phyloP scores from a whole-genome alignment of 2,113 vertebrate genomes.

The Malurus melanocephalus region DNA sequence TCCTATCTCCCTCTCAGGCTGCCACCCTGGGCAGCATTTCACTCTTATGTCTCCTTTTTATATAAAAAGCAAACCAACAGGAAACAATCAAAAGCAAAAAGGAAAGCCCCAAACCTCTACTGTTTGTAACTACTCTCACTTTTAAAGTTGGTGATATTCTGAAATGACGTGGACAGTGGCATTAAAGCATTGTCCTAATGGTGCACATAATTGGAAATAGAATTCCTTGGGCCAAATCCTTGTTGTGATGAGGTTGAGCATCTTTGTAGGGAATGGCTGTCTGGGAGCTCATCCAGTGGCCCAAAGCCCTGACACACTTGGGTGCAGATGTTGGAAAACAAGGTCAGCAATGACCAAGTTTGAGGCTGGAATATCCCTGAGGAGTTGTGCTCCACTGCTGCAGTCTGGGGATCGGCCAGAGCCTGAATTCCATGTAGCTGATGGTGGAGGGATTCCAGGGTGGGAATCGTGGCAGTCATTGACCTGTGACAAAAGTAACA shows the following conservation, averaged over 20 bases:
- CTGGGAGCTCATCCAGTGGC: neutral
- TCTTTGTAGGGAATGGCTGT: neutral
- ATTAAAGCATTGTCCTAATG: constrained; percentile 15
- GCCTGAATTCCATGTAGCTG: neutral
- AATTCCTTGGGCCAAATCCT: neutral
- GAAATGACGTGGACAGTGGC: constrained; percentile 1
- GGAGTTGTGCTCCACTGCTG: neutral
- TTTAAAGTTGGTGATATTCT: constrained; percentile 14
- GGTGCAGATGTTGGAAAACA: neutral
- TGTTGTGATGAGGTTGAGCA: neutral
- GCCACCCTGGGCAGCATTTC: neutral
- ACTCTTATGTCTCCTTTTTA: neutral
- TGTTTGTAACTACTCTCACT: neutral
- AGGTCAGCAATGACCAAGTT: neutral
- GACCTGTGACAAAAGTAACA: neutral
- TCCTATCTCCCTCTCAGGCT: neutral
- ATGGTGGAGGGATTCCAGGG: neutral
- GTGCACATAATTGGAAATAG: neutral
- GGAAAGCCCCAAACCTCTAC: neutral
- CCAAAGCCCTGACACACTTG: neutral
- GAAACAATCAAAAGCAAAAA: neutral
- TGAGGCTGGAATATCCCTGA: neutral
- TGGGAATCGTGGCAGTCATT: neutral
- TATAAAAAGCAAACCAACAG: neutral
- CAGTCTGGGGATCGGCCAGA: neutral